Evolutionary conservation across 2,888 invertebrate genomes (phyloP).

Genomic region (Nomada hirtipes): DNA sequence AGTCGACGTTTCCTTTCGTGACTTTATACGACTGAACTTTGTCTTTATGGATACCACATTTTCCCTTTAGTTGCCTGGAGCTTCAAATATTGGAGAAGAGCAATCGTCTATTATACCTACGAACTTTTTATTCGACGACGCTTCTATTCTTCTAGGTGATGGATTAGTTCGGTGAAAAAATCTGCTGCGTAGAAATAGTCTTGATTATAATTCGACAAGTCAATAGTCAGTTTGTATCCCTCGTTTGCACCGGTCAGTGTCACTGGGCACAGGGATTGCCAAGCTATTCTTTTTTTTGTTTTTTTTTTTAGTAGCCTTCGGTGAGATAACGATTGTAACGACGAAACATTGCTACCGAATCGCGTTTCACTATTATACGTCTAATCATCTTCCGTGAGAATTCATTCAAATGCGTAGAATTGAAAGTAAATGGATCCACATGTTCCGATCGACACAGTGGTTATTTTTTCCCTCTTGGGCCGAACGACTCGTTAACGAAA

Average conservation of each 20-base stretch:
- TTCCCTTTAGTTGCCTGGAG: not conserved
- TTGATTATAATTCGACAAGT: constrained; percentile 30
- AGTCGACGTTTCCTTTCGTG: constrained; percentile 14
- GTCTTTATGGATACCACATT: constrained; percentile 16
- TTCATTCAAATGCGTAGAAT: not conserved
- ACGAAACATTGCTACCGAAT: constrained; percentile 23
- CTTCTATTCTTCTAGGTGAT: not conserved
- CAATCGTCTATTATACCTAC: not conserved
- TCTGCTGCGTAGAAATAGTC: constrained; percentile 1
- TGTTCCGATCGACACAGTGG: not conserved
- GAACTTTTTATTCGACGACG: not conserved
- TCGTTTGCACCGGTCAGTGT: not conserved
- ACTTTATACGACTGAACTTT: not conserved
- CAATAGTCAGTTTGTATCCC: constrained; percentile 20
- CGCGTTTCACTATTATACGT: constrained; percentile 28
- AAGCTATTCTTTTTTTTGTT: not conserved
- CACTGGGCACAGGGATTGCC: not conserved
- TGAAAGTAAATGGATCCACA: not conserved
- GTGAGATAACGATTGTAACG: constrained; percentile 40
- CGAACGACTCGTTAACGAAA: constrained; percentile 17
- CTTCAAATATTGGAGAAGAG: too few relatives aligned
- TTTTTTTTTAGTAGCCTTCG: too few relatives aligned
- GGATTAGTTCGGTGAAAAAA: not conserved
- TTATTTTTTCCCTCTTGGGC: not conserved
- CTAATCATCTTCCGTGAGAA: constrained; percentile 11